phyloP scores from a whole-genome alignment of 2,113 vertebrate species.

The Apus apus region DNA sequence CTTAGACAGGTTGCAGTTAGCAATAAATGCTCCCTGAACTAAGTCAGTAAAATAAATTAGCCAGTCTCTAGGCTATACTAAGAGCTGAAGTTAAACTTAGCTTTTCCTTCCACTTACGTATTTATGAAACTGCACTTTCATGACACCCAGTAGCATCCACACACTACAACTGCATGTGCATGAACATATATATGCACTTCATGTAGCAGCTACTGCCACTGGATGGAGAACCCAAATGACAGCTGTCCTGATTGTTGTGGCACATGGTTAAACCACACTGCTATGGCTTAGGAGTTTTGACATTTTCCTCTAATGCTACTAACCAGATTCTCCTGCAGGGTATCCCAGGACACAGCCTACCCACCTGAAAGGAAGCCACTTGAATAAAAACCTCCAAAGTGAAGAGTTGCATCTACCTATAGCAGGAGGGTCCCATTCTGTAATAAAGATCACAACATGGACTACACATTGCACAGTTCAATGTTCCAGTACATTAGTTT shows the following conservation, averaged over 20 bases:
- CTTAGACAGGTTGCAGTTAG: neutral
- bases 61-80: neutral
- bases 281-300: neutral
- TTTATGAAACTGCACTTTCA: rapidly evolving
- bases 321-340: neutral
- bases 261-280: neutral
- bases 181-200: rapidly evolving
- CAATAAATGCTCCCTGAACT: neutral
- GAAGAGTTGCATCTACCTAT: neutral
- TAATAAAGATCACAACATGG: neutral
- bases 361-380: neutral
- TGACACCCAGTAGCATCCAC: rapidly evolving
- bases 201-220: neutral
- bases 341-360: neutral
- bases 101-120: neutral
- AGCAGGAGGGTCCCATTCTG: neutral
- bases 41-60: neutral
- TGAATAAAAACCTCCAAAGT: neutral
- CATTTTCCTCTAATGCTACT: neutral
- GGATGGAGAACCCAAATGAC: neutral
- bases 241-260: neutral
- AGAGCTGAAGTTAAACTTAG: neutral
- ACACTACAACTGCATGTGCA: rapidly evolving
- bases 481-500: neutral
- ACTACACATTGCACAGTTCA: neutral